Conservation (phyloP, 2,888 invertebrate species). For the Plusia festucae region DNA sequence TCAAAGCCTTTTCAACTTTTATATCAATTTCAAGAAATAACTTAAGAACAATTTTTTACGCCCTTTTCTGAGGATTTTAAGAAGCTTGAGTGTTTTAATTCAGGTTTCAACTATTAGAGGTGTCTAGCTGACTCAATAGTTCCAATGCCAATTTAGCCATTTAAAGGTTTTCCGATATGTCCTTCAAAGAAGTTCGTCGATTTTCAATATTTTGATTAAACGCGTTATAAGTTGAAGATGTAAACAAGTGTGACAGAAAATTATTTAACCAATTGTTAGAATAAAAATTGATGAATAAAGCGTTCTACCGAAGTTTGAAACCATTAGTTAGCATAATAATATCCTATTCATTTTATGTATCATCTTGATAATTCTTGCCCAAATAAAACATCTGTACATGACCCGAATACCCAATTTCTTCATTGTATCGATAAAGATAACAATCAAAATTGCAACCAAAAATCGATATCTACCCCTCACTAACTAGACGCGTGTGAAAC, state of each 20-base stretch:
- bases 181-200: too few species aligned
- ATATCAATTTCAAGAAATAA: slow-evolving; percentile 43
- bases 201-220: too few species aligned
- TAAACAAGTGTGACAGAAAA: too few species aligned
- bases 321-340: too few species aligned
- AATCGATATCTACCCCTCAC: slow-evolving; percentile 45
- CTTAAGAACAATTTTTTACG: slow-evolving; percentile 16
- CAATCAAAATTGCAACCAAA: slow-evolving; percentile 10
- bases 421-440: not conserved
- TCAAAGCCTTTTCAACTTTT: slow-evolving; percentile 44
- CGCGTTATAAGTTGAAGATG: too few species aligned
- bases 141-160: not conserved
- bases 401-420: not conserved
- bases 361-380: too few species aligned
- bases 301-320: too few species aligned
- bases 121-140: not conserved
- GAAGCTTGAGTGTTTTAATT: not conserved
- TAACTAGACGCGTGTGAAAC: slow-evolving; percentile 59
- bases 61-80: slow-evolving; percentile 5
- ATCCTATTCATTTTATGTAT: too few species aligned
- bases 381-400: too few species aligned
- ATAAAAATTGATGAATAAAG: too few species aligned
- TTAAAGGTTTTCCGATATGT: not conserved
- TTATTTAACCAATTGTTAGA: too few species aligned
- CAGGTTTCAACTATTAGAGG: not conserved